phyloP scores from a whole-genome alignment of 1,140 invertebrate species.

The Trichonephila clavipes region DNA sequence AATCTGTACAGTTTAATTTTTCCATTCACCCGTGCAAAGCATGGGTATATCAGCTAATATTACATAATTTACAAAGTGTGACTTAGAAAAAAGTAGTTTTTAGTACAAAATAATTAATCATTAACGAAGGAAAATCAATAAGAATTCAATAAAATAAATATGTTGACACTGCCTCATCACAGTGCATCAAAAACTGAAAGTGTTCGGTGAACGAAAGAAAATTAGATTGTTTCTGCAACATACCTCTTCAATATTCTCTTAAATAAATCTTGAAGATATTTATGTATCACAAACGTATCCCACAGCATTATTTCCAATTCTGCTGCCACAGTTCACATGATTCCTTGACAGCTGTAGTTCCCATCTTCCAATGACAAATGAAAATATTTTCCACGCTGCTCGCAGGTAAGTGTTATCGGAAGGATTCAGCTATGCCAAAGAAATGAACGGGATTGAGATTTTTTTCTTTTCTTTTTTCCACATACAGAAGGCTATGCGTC shows the following conservation, averaged over 20 bases:
- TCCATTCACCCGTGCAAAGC: no score
- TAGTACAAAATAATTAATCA: no score
- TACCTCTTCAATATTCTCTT: background rate
- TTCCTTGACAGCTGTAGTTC: background rate
- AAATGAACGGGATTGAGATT: conserved; percentile 1
- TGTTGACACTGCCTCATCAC: no score
- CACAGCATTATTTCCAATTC: background rate
- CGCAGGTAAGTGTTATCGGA: conserved; percentile 20
- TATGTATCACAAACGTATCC: background rate
- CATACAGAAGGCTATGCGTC: background rate
- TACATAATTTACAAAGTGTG: no score
- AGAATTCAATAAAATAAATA: no score
- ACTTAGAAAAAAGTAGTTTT: no score
- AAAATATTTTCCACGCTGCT: conserved; percentile 13
- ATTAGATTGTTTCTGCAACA: background rate
- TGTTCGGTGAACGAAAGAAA: background rate
- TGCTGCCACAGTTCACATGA: background rate
- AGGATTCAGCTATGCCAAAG: conserved; percentile 3
- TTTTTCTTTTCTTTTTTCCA: background rate
- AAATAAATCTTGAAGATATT: background rate
- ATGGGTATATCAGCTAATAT: no score
- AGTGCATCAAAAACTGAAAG: no score
- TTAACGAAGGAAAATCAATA: no score
- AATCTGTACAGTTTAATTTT: no score
- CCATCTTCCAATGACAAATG: background rate